These are phyloP conservation scores for Helarctos malayanus DNA, from an alignment of 2,797 vertebrate species.

Conservation along the genomic window DNA sequence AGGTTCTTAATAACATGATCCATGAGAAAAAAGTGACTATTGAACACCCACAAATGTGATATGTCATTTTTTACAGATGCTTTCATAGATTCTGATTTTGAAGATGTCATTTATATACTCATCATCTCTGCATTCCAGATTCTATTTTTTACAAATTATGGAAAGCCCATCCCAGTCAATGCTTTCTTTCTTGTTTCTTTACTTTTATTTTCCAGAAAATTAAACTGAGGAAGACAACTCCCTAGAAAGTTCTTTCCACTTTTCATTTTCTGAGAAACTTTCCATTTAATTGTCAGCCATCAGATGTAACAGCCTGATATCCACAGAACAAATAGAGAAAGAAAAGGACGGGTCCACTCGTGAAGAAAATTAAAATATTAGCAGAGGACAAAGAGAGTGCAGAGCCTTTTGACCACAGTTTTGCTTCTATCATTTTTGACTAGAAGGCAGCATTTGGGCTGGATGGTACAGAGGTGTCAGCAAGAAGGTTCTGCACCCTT, in stretches of 20 bases:
- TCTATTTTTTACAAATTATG: background rate
- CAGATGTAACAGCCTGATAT: background rate
- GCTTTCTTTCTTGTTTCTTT: background rate
- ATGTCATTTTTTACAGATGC: background rate
- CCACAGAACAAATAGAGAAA: background rate
- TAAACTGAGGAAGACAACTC: background rate
- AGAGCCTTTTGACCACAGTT: background rate
- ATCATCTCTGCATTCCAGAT: background rate
- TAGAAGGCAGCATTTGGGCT: background rate
- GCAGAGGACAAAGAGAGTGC: background rate
- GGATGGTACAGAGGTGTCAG: background rate
- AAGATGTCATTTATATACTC: background rate
- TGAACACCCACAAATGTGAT: background rate
- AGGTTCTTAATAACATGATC: background rate
- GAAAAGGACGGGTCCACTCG: background rate
- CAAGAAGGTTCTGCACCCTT: accelerated
- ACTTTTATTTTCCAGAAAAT: constrained; percentile 32
- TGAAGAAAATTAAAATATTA: background rate
- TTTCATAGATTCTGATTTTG: background rate
- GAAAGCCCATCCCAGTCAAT: background rate
- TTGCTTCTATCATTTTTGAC: background rate
- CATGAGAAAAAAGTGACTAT: background rate
- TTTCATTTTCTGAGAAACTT: background rate
- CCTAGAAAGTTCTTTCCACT: background rate
- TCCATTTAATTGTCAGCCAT: background rate